A percentile compares a stretch with the other conserved stretches of the same genome.
These are phyloP conservation scores for Aelia acuminata DNA, from an alignment of 2,888 invertebrate species.

Conservation along the genomic window DNA sequence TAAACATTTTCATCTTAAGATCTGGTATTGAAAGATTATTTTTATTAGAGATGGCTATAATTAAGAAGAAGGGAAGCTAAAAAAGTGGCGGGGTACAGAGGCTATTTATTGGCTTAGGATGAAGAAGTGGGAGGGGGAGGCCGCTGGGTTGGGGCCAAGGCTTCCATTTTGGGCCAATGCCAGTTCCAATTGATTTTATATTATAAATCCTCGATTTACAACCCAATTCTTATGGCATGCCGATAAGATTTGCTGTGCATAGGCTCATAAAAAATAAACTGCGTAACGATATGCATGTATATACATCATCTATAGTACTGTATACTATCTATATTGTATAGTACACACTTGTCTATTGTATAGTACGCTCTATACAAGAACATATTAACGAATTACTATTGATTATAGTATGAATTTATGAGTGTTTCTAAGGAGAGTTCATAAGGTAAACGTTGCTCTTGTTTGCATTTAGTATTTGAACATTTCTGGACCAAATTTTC, in stretches of 20 bases:
- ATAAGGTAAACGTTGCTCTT: too few relatives aligned
- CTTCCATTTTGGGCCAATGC: slow-evolving; percentile 39
- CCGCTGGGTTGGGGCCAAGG: slow-evolving; percentile 48
- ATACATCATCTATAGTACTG: too few relatives aligned
- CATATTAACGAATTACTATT: too few relatives aligned
- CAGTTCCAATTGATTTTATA: slow-evolving; percentile 54
- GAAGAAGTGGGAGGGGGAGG: slow-evolving; percentile 38
- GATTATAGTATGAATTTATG: too few relatives aligned
- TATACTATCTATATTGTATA: too few relatives aligned
- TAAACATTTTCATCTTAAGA: background rate
- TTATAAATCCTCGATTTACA: slow-evolving; percentile 56
- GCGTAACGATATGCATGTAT: too few relatives aligned
- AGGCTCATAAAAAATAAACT: background rate
- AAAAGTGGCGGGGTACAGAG: background rate
- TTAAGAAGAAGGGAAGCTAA: background rate
- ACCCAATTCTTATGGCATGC: background rate
- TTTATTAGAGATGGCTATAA: background rate
- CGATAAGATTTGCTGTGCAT: slow-evolving; percentile 7
- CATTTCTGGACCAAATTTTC: too few relatives aligned
- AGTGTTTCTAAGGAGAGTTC: too few relatives aligned
- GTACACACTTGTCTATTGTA: too few relatives aligned
- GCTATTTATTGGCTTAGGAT: slow-evolving; percentile 51
- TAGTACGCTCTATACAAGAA: too few relatives aligned
- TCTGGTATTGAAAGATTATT: background rate
- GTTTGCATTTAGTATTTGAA: too few relatives aligned